Evolutionary conservation across 2,797 vertebrate genomes (phyloP), one percentile per base, ranked within the genome.

Genomic region (Sebastolobus altivelis): DNA sequence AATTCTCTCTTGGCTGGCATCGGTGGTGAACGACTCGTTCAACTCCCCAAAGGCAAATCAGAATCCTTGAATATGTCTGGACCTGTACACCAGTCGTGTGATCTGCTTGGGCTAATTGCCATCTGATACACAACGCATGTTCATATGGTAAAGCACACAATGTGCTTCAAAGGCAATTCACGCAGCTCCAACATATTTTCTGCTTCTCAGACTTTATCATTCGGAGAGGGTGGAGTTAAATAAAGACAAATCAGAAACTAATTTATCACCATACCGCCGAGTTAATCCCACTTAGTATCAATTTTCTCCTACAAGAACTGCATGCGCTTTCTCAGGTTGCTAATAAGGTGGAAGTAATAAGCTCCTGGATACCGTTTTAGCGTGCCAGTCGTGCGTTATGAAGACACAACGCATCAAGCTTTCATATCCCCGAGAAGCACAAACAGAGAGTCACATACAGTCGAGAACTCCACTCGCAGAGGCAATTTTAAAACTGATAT

Each of bases 331-430:
- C 90, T 92, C 89, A 82, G 85, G 82, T 84, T 86, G 87, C 91
- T 95, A 92, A 93, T 91, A 91, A 90, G 83, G 71, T 92, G 88
- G 90, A 94, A 94, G 88, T 94, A 94, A 95, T 88, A 82, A 84
- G 82, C 87, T 88, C 84, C 82, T 85, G 90, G 89, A 91, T 84
- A 31, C 56, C 14, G 61, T 89, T 85, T 88, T 60, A 75, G 82
- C 31, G 40, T 79, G 87, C 72, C 85, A 95, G 93, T 94, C 91
- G 83, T 94, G 94, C 92, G 84, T 95, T 88, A 91, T 89, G 88
- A 88, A 81, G 82, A 89, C 85, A 78, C 84, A 80, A 80, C 52
- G 69, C 85, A 71, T 90, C 88, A 8, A 76, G 81, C 83, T 75
- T 89, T 83, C 75, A 82, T 46, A 77, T 79, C 87, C 66, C 46